A percentile compares a stretch with the other conserved stretches of the same genome.
Conservation (phyloP, 2,113 vertebrate genomes). For the Amia ocellicauda region DNA sequence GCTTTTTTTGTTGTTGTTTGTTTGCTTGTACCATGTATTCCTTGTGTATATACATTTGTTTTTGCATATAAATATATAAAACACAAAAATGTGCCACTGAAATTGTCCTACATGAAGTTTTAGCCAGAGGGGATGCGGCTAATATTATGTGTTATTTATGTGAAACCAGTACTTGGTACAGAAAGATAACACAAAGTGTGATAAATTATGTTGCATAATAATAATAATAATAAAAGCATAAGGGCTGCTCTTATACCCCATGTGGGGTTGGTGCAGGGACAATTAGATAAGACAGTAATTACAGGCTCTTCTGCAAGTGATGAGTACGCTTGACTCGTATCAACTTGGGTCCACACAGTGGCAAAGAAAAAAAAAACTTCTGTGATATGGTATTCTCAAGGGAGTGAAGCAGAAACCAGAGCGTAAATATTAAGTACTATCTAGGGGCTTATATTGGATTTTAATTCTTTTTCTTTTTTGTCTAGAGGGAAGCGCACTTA, state of each 20-base stretch:
- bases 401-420: not conserved
- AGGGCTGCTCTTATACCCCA: not conserved
- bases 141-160: not conserved
- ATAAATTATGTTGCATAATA: not conserved
- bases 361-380: not conserved
- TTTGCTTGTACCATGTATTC: not conserved
- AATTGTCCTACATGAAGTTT: not conserved
- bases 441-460: conserved; percentile 11
- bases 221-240: not conserved
- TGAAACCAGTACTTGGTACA: not conserved
- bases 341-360: not conserved
- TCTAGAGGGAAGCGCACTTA: conserved; percentile 12
- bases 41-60: not conserved
- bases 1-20: too few relatives aligned
- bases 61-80: not conserved
- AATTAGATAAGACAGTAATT: not conserved
- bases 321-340: not conserved
- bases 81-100: too few relatives aligned
- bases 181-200: not conserved
- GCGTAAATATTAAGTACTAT: conserved; percentile 13
- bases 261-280: not conserved
- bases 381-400: not conserved
- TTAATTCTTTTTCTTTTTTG: conserved; percentile 10
- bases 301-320: not conserved
- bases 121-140: not conserved